Evolutionary conservation across 2,888 invertebrate genomes (phyloP), one percentile per base, ranked within the genome.

Genomic region (Cistogaster globosa): DNA sequence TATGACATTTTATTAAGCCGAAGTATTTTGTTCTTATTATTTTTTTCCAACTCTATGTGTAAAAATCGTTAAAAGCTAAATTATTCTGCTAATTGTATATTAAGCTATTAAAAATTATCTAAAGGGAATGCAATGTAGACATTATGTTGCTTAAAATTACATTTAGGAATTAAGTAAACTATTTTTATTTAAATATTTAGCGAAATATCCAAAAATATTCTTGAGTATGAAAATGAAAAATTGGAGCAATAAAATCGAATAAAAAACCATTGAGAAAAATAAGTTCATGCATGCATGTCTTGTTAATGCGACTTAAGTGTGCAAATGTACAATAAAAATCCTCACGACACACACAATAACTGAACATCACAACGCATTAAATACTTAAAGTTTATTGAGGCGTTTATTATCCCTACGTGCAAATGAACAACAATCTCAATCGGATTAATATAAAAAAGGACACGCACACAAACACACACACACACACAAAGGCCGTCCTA

Each of bases 361-460:
- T 55, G 53, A 69, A 57, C 72, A 69, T 80, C 65, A 55, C 62
- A 80, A 76, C 60, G 69, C 74, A 85, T 87, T 87, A 86, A 86
- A 81, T 85, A 83, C 81, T 82, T 71, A 78, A 83, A 86, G 81
- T 81, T 87, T 86, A 86, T 71, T 87, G 88, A 87, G 83, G 87
- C 88, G 87, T 88, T 88, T 78, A 87, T 88, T 88, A 87, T 88
- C 87, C 87, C 86, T 76, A 86, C 87, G 88, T 88, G 87, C 85
- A 87, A 88, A 88, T 87, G 88, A 87, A 87, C 88, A 88, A 86
- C 87, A 86, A 83, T 76, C 62, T 42, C 72, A 87, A 88, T 87
- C 87, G 86, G 87, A 87, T 88, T 88, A 88, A 87, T 55, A 67
- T 36, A 18, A 62, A 79, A 71, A 76, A 32, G 8, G 6, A 32